Evolutionary conservation across 2,113 vertebrate species (phyloP).

Genomic region (Ranitomeya imitator): DNA sequence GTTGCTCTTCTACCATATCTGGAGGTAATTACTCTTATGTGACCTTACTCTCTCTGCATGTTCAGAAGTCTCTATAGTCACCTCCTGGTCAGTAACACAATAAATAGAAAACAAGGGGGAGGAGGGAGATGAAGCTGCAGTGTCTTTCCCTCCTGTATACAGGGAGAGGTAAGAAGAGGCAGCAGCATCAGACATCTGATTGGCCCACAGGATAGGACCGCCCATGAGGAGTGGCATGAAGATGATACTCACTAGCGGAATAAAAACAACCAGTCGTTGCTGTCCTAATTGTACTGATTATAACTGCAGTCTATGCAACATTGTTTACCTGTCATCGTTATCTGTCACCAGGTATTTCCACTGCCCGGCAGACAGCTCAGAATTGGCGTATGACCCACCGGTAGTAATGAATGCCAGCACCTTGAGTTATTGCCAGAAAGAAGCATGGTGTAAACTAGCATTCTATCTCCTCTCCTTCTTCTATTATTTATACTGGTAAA

Average conservation of each 20-base stretch:
- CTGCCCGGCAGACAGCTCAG: conserved; percentile 92
- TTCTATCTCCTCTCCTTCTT: conserved; percentile 98
- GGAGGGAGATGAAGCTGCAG: not conserved
- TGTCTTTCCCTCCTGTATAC: not conserved
- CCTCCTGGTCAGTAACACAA: not conserved
- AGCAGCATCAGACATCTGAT: not conserved
- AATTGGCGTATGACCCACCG: conserved; percentile 91
- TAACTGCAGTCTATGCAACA: not conserved
- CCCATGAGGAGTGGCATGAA: not conserved
- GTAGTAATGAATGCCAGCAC: conserved; percentile 96
- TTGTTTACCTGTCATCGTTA: not conserved
- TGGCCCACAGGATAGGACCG: not conserved
- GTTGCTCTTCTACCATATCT: conserved; percentile 95
- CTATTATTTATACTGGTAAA: conserved; percentile 99
- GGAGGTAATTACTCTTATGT: conserved; percentile 77
- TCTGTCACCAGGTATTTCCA: conserved; percentile 88
- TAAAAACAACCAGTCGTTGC: not conserved
- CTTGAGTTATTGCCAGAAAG: conserved; percentile 94
- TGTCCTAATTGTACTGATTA: not conserved
- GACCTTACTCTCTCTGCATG: not conserved
- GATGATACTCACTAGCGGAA: not conserved
- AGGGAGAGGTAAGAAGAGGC: not conserved
- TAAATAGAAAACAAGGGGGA: not conserved
- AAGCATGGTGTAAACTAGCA: conserved; percentile 98
- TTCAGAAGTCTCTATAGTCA: not conserved